A percentile compares a stretch with the other conserved stretches of the same genome.
Conservation (phyloP, 1,140 invertebrate species). For the Phocides pigmalion region DNA sequence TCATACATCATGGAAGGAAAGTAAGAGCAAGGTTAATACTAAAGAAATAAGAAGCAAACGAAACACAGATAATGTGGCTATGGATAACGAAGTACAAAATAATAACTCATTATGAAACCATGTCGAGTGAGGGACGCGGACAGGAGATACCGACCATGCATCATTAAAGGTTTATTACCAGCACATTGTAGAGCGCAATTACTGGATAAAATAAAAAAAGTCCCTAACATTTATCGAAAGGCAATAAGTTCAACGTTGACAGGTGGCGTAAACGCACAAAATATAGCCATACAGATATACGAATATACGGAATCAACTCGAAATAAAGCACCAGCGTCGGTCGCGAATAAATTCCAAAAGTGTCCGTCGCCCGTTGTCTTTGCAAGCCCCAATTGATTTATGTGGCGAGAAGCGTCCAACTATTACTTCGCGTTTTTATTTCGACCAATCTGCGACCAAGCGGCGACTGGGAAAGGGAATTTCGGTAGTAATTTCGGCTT, state of each 20-base stretch:
- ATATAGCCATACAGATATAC: slow-evolving; percentile 56
- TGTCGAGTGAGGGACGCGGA: slow-evolving; percentile 32
- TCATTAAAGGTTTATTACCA: slow-evolving; percentile 36
- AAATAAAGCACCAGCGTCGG: slow-evolving; percentile 60
- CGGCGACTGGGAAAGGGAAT: slow-evolving; percentile 49
- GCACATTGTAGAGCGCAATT: slow-evolving; percentile 35
- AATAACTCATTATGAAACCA: slow-evolving; percentile 35
- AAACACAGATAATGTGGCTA: slow-evolving; percentile 27
- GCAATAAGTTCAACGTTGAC: slow-evolving; percentile 58
- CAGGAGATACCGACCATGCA: slow-evolving; percentile 34
- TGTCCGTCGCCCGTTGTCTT: slow-evolving; percentile 60
- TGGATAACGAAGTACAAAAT: slow-evolving; percentile 35
- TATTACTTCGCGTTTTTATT: slow-evolving; percentile 74
- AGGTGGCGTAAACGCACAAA: slow-evolving; percentile 44
- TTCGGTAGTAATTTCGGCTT: slow-evolving; percentile 54
- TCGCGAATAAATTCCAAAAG: slow-evolving; percentile 70
- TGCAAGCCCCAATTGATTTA: slow-evolving; percentile 69
- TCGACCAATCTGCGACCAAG: slow-evolving; percentile 40
- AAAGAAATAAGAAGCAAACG: slow-evolving; percentile 23
- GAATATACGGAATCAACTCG: slow-evolving; percentile 54
- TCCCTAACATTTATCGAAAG: slow-evolving; percentile 39
- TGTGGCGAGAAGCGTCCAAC: slow-evolving; percentile 70
- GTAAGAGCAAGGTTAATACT: slow-evolving; percentile 7
- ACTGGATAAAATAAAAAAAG: slow-evolving; percentile 26
- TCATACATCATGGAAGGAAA: background rate